phyloP scores from a whole-genome alignment of 1,140 invertebrate genomes.

The Drosophila leontia region DNA sequence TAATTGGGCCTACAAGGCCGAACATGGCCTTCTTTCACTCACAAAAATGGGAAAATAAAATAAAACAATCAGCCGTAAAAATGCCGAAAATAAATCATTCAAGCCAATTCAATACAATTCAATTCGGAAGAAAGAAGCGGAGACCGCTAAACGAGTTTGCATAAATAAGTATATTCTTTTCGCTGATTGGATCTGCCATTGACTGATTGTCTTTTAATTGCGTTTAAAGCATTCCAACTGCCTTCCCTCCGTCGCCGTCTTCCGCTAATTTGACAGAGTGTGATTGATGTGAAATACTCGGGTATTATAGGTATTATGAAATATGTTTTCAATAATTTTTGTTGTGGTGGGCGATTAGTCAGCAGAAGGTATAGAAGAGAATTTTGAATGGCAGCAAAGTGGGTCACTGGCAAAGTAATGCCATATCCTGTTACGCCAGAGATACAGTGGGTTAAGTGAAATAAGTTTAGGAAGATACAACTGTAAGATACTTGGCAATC shows the following conservation, averaged over 20 bases:
- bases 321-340: constrained; percentile 43
- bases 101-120: constrained; percentile 23
- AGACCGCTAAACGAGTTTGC: constrained; percentile 48
- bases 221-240: constrained; percentile 53
- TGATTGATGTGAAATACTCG: constrained; percentile 64
- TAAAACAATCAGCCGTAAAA: constrained; percentile 33
- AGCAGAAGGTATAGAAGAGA: constrained; percentile 52
- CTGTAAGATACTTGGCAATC: background rate
- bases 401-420: constrained; percentile 46
- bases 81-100: constrained; percentile 36
- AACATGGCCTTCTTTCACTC: constrained; percentile 37
- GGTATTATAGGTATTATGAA: constrained; percentile 44
- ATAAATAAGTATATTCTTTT: constrained; percentile 66
- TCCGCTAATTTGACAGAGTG: constrained; percentile 60
- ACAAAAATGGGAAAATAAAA: background rate
- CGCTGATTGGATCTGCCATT: constrained; percentile 68
- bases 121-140: constrained; percentile 23
- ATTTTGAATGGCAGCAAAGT: constrained; percentile 60
- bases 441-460: background rate
- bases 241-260: background rate
- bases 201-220: constrained; percentile 74
- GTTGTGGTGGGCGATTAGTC: constrained; percentile 25
- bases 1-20: constrained; percentile 60
- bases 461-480: background rate
- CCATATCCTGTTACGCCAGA: constrained; percentile 42